Evolutionary conservation across 2,113 vertebrate genomes (phyloP), one percentile per base, ranked within the genome.

Genomic region (Melierax canorus): DNA sequence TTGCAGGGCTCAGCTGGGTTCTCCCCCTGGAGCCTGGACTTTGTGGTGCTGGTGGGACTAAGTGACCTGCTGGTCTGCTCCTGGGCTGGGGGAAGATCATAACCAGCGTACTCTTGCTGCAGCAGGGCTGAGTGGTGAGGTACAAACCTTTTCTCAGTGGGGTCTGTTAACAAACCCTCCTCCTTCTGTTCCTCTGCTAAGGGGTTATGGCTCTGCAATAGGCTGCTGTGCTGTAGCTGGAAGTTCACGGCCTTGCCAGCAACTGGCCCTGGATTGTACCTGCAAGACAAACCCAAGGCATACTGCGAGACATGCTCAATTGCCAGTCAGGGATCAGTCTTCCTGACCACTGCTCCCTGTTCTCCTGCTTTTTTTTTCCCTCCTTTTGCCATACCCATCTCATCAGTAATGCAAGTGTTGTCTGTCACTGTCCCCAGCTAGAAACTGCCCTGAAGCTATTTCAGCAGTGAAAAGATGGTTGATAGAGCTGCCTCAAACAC

Each of bases 81-180:
- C 39, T 23, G 30, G 59, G 26, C 90, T 78, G 60, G 10, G 67
- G 24, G 23, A 29, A 56, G 46, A 4, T 64, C 1, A 0, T 51
- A 34, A 41, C 39, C 50, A 53, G 27, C 0, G 0, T 29, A 11
- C 2, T 36, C 27, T 4, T 50, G 48, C 81, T 60, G 78, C 51
- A 58, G 67, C 2, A 3, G 66, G 9, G 11, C 82, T 85, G 53
- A 68, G n/a, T 43, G 29, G 12, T 29, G 46, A 36, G 38, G 48
- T 17, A 90, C 76, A 90, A 90, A 98, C 98, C 98, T 97, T 55
- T 97, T 94, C 90, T 98, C 98, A 11, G 96, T 50, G 21, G 94
- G 60, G 17, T 96, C 92, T 86, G 88, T 88, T 63, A 94, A 82
- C 50, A 93, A 86, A 48, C 48, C 76, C 67, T 93, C 63, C 39